Evolutionary conservation across 2,113 vertebrate genomes (phyloP), one percentile per base, ranked within the genome.

Genomic region (Seriola rivoliana): DNA sequence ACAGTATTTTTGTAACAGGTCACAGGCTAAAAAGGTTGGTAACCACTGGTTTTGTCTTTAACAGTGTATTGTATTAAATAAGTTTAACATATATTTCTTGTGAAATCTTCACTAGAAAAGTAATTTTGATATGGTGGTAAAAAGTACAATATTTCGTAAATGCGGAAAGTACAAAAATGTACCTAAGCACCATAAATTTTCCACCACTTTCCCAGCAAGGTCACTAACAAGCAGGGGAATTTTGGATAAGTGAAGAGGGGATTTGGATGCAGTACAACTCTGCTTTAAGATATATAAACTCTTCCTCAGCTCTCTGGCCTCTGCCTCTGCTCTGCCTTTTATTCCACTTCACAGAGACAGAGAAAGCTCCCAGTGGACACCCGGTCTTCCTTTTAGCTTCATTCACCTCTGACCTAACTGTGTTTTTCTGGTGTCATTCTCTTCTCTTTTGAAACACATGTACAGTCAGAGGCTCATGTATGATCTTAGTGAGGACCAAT

Each of bases 381-480:
- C 54, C 16, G 48, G 11, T 42, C 25, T 13, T 19, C 17, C 50
- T 74, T 75, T 81, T n/a, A 55, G 59, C 32, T 29, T 48, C 8
- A 63, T 21, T 80, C 50, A 73, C 82, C 55, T 36, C 63, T 79
- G 71, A 80, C 57, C 78, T 34, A 0, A 13, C 5, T 25, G 11
- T 57, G 11, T 4, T 40, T 29, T 46, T 70, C 76, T 17, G 34
- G 34, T 63, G 80, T 11, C 44, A 57, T 29, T 65, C n/a, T 52
- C 12, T 29, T 25, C n/a, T 10, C 40, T 42, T 8, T 38, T 3
- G 38, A 38, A 38, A 5, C 38, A 1, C 38, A 38, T 8, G 38
- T 38, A 38, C 8, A 8, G 38, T 38, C 38, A 38, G 38, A 38
- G 38, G 38, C 38, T 8, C 6, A 1, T 38, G 3, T 29, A 21